These are phyloP conservation scores for Heliconius hewitsoni DNA, from an alignment of 1,140 invertebrate species.

Conservation along the genomic window DNA sequence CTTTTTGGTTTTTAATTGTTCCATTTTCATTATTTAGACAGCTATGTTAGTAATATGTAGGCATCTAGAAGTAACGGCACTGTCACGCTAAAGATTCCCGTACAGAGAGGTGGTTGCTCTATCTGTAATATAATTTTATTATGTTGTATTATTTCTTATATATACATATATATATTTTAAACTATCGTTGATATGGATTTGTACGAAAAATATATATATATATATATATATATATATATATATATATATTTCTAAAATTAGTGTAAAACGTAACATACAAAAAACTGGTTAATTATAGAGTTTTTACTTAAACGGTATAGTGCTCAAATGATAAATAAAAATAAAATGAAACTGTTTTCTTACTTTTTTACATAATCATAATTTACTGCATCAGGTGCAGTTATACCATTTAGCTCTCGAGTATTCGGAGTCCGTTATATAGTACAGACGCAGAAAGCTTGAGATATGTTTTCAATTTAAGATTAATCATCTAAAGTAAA, in stretches of 20 bases:
- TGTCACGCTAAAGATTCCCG: constrained; percentile 4
- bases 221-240: too few relatives aligned
- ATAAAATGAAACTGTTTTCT: neutral
- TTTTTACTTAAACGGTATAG: neutral
- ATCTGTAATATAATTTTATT: neutral
- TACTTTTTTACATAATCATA: constrained; percentile 3
- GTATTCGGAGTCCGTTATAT: constrained; percentile 6
- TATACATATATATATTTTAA: neutral
- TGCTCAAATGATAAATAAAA: neutral
- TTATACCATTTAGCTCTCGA: neutral
- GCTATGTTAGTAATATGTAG: constrained; percentile 8
- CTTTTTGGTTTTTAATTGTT: neutral
- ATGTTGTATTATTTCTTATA: neutral
- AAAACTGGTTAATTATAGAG: too few relatives aligned
- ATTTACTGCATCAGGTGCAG: constrained; percentile 4
- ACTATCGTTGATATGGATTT: too few relatives aligned
- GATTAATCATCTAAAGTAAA: neutral
- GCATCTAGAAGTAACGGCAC: neutral
- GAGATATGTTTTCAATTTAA: neutral
- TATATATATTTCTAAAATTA: too few relatives aligned
- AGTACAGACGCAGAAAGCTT: neutral
- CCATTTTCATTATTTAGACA: constrained; percentile 2
- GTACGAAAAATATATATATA: too few relatives aligned
- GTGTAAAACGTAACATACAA: too few relatives aligned
- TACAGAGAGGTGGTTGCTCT: neutral